These are phyloP conservation scores for Heliconius ethilla DNA, from an alignment of 2,888 invertebrate genomes.

Conservation along the genomic window DNA sequence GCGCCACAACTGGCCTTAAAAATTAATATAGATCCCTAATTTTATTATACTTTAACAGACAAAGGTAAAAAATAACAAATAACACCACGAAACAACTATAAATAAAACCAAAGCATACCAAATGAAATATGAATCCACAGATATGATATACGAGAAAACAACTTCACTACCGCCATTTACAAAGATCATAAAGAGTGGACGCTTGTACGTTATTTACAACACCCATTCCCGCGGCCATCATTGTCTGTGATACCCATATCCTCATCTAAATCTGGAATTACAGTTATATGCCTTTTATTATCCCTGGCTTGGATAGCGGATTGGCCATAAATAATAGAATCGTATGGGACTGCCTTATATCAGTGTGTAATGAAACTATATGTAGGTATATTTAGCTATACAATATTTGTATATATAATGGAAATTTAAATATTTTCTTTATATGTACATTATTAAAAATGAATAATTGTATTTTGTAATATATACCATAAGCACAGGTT, in stretches of 20 bases:
- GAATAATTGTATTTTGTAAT: no score
- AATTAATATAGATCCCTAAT: no score
- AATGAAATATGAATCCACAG: conserved; percentile 22
- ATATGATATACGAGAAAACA: conserved; percentile 23
- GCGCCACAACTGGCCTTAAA: no score
- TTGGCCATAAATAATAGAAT: conserved; percentile 18
- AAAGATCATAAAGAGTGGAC: conserved; percentile 9
- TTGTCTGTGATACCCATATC: not conserved
- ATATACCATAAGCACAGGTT: no score
- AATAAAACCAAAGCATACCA: not conserved
- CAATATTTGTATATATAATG: no score
- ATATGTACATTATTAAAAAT: no score
- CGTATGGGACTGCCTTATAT: not conserved
- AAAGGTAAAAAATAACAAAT: not conserved
- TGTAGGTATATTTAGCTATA: no score
- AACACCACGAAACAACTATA: not conserved
- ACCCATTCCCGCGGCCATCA: conserved; percentile 4
- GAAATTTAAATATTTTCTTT: no score
- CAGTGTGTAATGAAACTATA: no score
- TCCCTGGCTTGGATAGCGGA: not conserved
- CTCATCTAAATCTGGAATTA: conserved; percentile 25
- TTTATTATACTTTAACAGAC: not conserved
- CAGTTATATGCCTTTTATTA: conserved; percentile 26
- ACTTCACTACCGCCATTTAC: conserved; percentile 1
- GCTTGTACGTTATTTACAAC: conserved; percentile 19